These are phyloP conservation scores for Caenorhabditis latens DNA, from an alignment of 1,140 invertebrate species.

Conservation along the genomic window DNA sequence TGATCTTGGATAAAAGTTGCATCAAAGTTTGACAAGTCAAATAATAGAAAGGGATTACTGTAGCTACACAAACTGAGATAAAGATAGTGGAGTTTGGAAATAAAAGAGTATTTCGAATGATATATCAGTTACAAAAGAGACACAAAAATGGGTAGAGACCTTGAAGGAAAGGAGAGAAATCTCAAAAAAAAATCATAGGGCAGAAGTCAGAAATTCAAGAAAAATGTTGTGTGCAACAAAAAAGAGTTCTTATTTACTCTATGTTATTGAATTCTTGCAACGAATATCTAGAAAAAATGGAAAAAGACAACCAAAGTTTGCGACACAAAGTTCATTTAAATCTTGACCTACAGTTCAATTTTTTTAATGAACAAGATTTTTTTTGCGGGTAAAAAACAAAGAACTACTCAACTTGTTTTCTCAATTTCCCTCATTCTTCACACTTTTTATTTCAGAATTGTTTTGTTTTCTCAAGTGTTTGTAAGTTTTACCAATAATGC, in stretches of 20 bases:
- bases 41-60: background rate
- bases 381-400: background rate
- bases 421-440: background rate
- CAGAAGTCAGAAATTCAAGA: slow-evolving; percentile 14
- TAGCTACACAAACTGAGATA: background rate
- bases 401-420: slow-evolving; percentile 18
- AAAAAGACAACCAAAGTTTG: background rate
- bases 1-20: background rate
- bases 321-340: background rate
- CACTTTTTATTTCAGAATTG: slow-evolving; percentile 21
- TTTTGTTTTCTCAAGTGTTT: slow-evolving; percentile 52
- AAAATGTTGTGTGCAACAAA: background rate
- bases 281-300: background rate
- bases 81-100: background rate
- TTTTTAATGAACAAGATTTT: slow-evolving; percentile 4
- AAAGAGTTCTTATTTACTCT: background rate
- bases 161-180: background rate
- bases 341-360: background rate
- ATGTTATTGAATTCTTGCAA: background rate
- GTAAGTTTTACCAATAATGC: slow-evolving; percentile 38
- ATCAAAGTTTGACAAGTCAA: background rate
- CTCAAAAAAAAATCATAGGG: background rate
- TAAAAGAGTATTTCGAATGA: background rate
- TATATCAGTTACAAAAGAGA: background rate
- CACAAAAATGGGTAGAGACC: background rate